Evolutionary conservation across 2,113 vertebrate species (phyloP), one percentile per base, ranked within the genome.

Genomic region (Notarius quadriscutis): DNA sequence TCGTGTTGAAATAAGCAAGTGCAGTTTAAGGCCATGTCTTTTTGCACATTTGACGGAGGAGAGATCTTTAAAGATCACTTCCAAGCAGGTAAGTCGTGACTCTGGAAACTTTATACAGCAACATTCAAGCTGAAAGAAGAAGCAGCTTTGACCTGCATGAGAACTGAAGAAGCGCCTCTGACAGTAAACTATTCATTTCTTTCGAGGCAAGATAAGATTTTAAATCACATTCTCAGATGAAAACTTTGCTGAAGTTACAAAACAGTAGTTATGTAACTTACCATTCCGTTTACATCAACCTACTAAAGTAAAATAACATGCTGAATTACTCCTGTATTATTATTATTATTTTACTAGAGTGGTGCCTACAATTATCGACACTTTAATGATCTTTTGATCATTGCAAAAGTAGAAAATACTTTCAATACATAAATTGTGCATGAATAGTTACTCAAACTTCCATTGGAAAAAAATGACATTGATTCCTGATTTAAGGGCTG

Each of bases 31-130:
- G 55, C 0, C 30, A 97, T 98, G 97, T 98, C 97, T 91, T 57
- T 57, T 0, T 99, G 97, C 89, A 93, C 93, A 7, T 98, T 98
- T 91, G 51, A 87, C 11, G 94, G 96, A 0, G 95, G 94, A 25
- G 97, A 99, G 92, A 60, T 92, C 60, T 97, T 91, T 91, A 97
- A 96, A 93, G 93, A 96, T 85, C 96, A 97, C 87, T 98, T 97
- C 87, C 92, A 96, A 90, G 55, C 95, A 84, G 97, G 97, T 99
- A 87, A 90, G 90, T 60, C 14, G 17, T 34, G 41, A 14, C 20
- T 2, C 34, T 27, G 57, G 58, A 9, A 30, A 12, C 57, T 17
- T 20, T 2, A 0, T 20, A 63, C 17, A 8, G 5, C 2, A 34
- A 2, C 18, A 22, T 50, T 75, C 20, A 51, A 11, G 20, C 18